Conservation (phyloP, 2,113 vertebrate genomes). For the Australoheros scitulus region DNA sequence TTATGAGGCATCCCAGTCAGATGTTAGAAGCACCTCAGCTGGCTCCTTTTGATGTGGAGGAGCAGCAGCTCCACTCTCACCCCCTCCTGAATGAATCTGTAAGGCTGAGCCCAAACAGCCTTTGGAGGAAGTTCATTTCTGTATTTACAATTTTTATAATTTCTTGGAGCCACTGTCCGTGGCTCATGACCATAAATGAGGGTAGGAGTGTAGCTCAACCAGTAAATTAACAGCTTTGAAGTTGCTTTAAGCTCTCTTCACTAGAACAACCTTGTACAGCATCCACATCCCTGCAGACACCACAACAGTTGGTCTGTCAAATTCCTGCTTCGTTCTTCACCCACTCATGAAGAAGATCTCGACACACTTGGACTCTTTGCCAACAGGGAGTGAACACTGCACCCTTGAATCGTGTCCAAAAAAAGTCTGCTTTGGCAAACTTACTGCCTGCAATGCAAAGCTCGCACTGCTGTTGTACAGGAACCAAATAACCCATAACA, state of each 20-base stretch:
- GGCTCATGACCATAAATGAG: not conserved
- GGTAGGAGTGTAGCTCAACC: not conserved
- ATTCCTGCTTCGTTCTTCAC: not conserved
- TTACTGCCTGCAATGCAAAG: not conserved
- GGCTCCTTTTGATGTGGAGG: not conserved
- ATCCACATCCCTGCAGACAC: not conserved
- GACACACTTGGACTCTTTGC: rapidly evolving
- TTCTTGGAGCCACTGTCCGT: not conserved
- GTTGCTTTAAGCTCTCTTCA: not conserved
- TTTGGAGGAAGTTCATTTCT: not conserved
- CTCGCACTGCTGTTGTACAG: rapidly evolving
- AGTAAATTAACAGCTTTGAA: not conserved
- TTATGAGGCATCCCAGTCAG: not conserved
- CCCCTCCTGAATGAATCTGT: not conserved
- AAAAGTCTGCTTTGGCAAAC: not conserved
- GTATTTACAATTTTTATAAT: not conserved
- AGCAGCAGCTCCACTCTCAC: not conserved
- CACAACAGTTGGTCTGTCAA: not conserved
- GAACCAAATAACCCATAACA: not conserved
- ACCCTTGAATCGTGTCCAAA: not conserved
- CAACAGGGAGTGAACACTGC: not conserved
- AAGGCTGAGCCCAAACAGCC: not conserved
- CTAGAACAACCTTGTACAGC: not conserved
- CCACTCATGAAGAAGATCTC: not conserved
- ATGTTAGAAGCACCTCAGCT: not conserved